A percentile compares a stretch with the other conserved stretches of the same genome.
Conservation (phyloP, 1,140 invertebrate species). For the Anoplolepis gracilipes region DNA sequence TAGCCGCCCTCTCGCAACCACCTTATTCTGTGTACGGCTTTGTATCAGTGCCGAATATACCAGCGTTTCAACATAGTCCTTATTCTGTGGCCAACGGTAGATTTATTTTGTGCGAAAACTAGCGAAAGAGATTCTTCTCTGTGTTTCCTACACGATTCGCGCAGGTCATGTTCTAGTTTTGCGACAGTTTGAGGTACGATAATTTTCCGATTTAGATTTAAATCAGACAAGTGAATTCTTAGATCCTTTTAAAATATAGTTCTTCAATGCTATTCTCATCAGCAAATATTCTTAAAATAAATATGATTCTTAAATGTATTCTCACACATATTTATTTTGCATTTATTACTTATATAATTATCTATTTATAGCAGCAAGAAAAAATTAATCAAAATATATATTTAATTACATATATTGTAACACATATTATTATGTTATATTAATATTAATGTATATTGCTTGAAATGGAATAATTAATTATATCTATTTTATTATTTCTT, state of each 20-base stretch:
- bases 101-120: conserved; percentile 59
- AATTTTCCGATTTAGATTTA: not conserved
- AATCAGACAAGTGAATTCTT: too few relatives aligned
- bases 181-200: not conserved
- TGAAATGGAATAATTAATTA: not conserved
- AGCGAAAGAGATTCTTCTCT: not conserved
- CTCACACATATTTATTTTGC: not conserved
- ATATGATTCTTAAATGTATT: not conserved
- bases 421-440: not conserved
- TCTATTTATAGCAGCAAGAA: not conserved
- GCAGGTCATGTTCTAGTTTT: not conserved
- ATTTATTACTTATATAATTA: not conserved
- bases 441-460: not conserved
- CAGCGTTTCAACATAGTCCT: conserved; percentile 23
- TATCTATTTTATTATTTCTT: too few relatives aligned
- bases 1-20: conserved; percentile 25
- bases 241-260: not conserved
- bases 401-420: not conserved
- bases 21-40: not conserved
- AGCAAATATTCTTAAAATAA: not conserved
- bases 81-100: conserved; percentile 48
- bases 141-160: conserved; percentile 4
- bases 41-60: not conserved
- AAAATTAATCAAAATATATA: not conserved
- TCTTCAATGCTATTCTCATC: not conserved